phyloP scores from a whole-genome alignment of 2,113 vertebrate genomes.

The Sander lucioperca region DNA sequence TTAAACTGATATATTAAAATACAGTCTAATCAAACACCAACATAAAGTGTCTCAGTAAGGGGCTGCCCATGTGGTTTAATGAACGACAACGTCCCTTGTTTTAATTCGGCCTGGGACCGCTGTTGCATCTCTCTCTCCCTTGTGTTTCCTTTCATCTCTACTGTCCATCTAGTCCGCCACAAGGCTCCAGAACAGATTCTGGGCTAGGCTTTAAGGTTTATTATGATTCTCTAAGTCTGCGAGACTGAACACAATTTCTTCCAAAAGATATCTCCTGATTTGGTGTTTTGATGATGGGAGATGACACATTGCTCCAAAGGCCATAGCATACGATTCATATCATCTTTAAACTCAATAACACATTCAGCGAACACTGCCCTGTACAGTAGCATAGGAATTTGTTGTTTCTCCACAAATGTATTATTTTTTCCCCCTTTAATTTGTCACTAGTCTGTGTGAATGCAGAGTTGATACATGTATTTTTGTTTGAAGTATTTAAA shows the following conservation, averaged over 20 bases:
- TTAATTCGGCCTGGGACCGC: no score
- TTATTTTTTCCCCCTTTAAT: neutral
- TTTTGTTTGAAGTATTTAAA: conserved; percentile 1
- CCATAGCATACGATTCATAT: neutral
- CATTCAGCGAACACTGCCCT: neutral
- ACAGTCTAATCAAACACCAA: neutral
- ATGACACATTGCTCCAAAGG: neutral
- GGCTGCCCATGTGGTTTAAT: no score
- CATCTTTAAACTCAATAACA: neutral
- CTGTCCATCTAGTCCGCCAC: no score
- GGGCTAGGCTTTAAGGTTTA: no score
- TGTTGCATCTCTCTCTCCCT: no score
- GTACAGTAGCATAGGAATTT: neutral
- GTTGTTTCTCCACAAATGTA: neutral
- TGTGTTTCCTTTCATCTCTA: no score
- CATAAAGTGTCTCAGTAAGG: no score
- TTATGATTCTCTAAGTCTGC: neutral
- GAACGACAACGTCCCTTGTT: no score
- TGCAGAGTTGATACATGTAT: neutral
- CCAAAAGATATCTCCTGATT: neutral
- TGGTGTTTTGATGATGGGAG: neutral
- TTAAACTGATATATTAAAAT: neutral
- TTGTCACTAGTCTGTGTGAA: neutral
- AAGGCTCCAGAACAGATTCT: no score
- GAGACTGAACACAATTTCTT: no score